Conservation (phyloP, 2,797 vertebrate species). For the Acanthiza pusilla region DNA sequence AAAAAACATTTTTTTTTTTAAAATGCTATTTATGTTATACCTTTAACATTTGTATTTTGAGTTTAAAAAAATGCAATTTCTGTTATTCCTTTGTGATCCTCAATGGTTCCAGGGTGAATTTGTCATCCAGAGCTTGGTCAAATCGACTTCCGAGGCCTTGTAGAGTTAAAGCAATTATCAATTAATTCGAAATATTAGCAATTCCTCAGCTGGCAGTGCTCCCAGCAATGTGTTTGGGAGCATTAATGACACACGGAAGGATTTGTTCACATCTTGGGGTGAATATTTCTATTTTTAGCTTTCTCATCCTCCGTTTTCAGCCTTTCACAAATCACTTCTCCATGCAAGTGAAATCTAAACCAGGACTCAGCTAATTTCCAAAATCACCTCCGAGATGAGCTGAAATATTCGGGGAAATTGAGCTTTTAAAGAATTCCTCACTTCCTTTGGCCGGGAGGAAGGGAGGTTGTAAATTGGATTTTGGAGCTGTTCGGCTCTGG, state of each 20-base stretch:
- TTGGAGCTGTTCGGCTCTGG: constrained; percentile 11
- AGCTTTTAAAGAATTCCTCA: constrained; percentile 14
- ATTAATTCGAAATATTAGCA: background rate
- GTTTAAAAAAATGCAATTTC: background rate
- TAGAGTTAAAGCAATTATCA: background rate
- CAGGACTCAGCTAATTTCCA: background rate
- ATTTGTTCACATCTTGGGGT: background rate
- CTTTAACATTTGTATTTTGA: background rate
- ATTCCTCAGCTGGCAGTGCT: background rate
- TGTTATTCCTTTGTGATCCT: background rate
- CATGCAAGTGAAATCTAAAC: background rate
- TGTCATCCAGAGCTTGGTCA: background rate
- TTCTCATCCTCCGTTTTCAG: background rate
- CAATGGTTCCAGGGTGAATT: no score
- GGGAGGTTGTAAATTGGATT: constrained; percentile 58
- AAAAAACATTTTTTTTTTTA: no score
- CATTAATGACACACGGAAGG: background rate
- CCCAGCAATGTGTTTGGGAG: background rate
- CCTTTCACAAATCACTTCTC: background rate
- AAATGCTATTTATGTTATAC: accelerated
- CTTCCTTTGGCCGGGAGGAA: constrained; percentile 38
- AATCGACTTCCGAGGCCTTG: accelerated
- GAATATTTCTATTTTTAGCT: background rate
- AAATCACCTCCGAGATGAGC: background rate
- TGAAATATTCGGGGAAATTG: background rate